A percentile compares a stretch with the other conserved stretches of the same genome.
Conservation (phyloP, 2,797 vertebrate genomes). For the Pseudochirops cupreus region DNA sequence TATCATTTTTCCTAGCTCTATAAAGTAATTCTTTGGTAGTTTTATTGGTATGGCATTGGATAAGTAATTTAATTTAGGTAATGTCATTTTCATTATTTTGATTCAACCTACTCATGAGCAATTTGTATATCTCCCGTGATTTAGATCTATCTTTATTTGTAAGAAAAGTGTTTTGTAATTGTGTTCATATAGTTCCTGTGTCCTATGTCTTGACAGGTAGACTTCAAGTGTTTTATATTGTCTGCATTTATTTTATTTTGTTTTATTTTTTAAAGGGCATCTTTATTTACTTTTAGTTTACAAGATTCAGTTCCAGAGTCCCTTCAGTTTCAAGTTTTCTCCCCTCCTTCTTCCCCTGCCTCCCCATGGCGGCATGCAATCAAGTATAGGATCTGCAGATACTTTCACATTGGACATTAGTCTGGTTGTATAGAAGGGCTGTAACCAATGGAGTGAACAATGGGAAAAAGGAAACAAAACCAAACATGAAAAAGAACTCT, state of each 20-base stretch:
- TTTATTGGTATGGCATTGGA: neutral
- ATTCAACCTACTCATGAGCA: neutral
- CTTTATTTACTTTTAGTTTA: too few relatives aligned
- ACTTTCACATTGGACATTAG: too few relatives aligned
- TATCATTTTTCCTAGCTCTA: neutral
- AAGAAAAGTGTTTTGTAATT: neutral
- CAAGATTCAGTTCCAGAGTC: too few relatives aligned
- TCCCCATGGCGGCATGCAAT: too few relatives aligned
- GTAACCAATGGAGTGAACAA: too few relatives aligned
- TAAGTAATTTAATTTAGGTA: neutral
- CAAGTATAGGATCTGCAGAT: too few relatives aligned
- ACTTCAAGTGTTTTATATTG: neutral
- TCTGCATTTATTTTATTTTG: neutral
- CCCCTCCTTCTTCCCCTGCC: too few relatives aligned
- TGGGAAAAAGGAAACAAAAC: too few relatives aligned
- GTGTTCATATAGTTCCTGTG: neutral
- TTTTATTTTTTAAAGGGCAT: too few relatives aligned
- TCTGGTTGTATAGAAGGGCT: too few relatives aligned
- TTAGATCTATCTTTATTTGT: neutral
- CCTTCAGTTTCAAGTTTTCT: too few relatives aligned
- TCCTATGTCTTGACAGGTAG: neutral
- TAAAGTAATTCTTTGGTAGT: neutral
- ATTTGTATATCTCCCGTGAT: neutral
- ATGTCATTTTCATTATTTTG: neutral
- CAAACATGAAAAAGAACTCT: too few relatives aligned